phyloP scores from a whole-genome alignment of 2,888 invertebrate species.

The Oscheius myriophilus region DNA sequence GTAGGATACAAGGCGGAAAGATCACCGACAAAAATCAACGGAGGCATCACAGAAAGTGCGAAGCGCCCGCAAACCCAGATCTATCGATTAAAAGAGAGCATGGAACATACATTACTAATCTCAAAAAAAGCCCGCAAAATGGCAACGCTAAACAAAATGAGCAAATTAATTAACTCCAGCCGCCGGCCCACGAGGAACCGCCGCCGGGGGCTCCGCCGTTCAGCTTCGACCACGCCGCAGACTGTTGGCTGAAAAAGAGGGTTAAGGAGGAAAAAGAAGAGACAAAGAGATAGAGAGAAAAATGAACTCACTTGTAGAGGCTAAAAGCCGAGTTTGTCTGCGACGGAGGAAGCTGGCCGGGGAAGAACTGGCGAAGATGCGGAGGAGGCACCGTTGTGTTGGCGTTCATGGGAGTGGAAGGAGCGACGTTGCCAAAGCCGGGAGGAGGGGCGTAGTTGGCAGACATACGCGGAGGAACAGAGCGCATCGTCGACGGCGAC shows the following conservation, averaged over 20 bases:
- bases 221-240: slow-evolving; percentile 19
- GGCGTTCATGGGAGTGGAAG: slow-evolving; percentile 21
- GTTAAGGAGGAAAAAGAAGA: background rate
- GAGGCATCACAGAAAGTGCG: slow-evolving; percentile 16
- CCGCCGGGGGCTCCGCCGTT: slow-evolving; percentile 21
- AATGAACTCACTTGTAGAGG: slow-evolving; percentile 9
- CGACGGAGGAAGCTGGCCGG: slow-evolving; percentile 8
- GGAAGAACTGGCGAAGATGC: slow-evolving; percentile 13
- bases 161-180: slow-evolving; percentile 17
- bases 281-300: too few species aligned
- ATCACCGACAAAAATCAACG: slow-evolving; percentile 23
- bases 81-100: slow-evolving; percentile 9
- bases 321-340: slow-evolving; percentile 19
- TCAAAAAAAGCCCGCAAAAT: slow-evolving; percentile 19
- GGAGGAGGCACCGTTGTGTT: slow-evolving; percentile 22
- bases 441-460: slow-evolving; percentile 32
- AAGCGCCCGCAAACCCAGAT: slow-evolving; percentile 25
- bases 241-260: slow-evolving; percentile 9
- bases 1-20: slow-evolving; percentile 26
- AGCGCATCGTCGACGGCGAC: slow-evolving; percentile 7
- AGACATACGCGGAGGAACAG: slow-evolving; percentile 9
- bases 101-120: slow-evolving; percentile 17
- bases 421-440: slow-evolving; percentile 28
- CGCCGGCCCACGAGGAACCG: background rate
- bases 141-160: slow-evolving; percentile 14